Conservation (phyloP, 2,888 invertebrate genomes). For the Ptycholaimellus sp. region DNA sequence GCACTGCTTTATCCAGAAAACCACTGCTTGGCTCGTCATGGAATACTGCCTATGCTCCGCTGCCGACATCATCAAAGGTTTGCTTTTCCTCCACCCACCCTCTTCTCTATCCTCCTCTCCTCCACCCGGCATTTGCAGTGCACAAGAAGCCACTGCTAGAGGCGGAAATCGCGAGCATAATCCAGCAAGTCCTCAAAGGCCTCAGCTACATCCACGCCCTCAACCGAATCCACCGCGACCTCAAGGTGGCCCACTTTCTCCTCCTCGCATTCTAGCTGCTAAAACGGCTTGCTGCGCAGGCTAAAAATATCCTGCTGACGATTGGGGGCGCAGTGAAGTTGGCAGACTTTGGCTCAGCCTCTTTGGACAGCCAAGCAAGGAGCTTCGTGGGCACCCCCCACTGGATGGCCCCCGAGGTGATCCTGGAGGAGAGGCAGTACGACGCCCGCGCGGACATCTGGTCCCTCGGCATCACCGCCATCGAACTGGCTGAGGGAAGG, state of each 20-base stretch:
- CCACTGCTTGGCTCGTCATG: too few species aligned
- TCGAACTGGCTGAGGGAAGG: constrained; percentile 88
- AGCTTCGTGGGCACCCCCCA: constrained; percentile 97
- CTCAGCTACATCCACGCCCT: constrained; percentile 74
- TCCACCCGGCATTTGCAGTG: too few species aligned
- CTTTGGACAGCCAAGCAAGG: constrained; percentile 86
- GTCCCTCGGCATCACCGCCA: constrained; percentile 95
- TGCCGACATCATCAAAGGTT: too few species aligned
- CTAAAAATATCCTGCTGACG: constrained; percentile 87
- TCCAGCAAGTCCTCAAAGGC: constrained; percentile 75
- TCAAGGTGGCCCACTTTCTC: constrained; percentile 95
- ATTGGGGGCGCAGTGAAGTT: constrained; percentile 87
- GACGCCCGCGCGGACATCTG: constrained; percentile 97
- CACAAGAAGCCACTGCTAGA: constrained; percentile 19
- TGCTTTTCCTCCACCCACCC: too few species aligned
- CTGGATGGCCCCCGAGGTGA: constrained; percentile 99
- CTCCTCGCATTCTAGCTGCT: too few species aligned
- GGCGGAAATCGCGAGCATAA: constrained; percentile 12
- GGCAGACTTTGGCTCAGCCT: constrained; percentile 97
- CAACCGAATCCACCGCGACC: constrained; percentile 56
- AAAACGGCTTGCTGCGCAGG: too few species aligned
- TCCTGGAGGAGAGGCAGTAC: constrained; percentile 99
- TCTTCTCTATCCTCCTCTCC: too few species aligned
- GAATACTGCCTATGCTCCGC: too few species aligned
- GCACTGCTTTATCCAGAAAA: too few species aligned